Evolutionary conservation across 2,797 vertebrate species (phyloP), one percentile per base, ranked within the genome.

Genomic region (Silurus aristotelis): DNA sequence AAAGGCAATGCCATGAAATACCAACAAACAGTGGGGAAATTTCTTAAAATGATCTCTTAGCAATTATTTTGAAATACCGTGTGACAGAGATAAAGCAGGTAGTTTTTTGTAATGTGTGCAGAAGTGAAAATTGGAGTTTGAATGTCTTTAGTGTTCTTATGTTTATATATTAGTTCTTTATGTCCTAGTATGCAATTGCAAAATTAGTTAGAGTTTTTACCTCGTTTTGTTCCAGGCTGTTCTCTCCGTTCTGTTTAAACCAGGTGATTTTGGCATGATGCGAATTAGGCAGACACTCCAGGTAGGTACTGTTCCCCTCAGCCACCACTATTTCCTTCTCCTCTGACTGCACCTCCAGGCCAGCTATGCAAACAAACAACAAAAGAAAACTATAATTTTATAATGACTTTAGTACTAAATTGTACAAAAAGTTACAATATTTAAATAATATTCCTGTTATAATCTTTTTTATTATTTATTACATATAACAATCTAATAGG

Each of bases 261-360:
- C 95, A 96, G 83, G 93, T 95, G 38, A 95, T 91, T 1, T 92
- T 93, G 67, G 95, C 95, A 13, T 95, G 95, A 85, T 93, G 93
- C 83, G 95, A 96, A 83, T 95, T 93, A 43, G 95, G 95, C 27
- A 96, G 90, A 89, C 95, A 96, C 89, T 96, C 95, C 88, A 96
- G 90, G 89, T 95, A 96, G 20, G 95, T 96, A 93, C 95, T 95
- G 94, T 96, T 96, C 25, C 95, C 95, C 86, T 95, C 93, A 0
- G 95, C 95, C 84, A 96, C 95, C 92, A 96, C 93, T 91, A 95
- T 94, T 72, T 92, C 90, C 91, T 94, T 95, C 86, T 95, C 93
- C 89, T 96, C 95, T 5, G 95, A 93, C 87, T 96, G 93, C 87
- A 96, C 94, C 88, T 94, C 95, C 90, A 95, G 92, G 48, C 92